Conservation (phyloP, 2,888 invertebrate species). For the Hipparchia semele region DNA sequence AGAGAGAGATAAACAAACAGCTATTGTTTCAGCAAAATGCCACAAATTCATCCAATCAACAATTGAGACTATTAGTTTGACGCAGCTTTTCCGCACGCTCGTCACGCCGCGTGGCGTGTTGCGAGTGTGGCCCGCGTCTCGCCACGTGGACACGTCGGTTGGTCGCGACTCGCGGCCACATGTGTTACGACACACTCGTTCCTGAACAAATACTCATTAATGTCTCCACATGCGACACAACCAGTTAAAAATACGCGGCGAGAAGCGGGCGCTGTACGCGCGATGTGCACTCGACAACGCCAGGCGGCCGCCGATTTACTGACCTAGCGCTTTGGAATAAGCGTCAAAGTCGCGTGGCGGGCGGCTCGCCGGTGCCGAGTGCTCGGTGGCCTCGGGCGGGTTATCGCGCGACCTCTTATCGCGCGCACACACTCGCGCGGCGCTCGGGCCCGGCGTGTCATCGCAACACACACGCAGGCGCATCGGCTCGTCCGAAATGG, state of each 20-base stretch:
- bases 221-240: not conserved
- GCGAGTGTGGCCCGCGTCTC: not conserved
- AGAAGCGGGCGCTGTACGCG: not conserved
- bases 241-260: not conserved
- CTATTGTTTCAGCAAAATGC: no score
- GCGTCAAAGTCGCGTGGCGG: slow-evolving; percentile 10
- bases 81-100: no score
- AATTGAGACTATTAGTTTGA: no score
- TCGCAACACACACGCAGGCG: not conserved
- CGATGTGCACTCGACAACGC: not conserved
- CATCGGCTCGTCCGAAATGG: not conserved
- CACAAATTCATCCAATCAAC: no score
- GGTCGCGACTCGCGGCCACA: not conserved
- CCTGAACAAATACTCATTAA: not conserved
- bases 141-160: not conserved
- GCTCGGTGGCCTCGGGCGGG: slow-evolving; percentile 44
- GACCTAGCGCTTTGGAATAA: not conserved
- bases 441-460: not conserved
- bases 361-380: slow-evolving; percentile 20
- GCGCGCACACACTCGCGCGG: slow-evolving; percentile 38
- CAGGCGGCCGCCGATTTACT: not conserved
- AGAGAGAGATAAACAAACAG: no score
- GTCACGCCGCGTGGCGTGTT: not conserved
- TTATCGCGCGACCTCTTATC: slow-evolving; percentile 51
- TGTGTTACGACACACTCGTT: not conserved